Percentiles rank a stretch among this genome's conserved stretches.
These are phyloP conservation scores for Rhinichthys klamathensis DNA, from an alignment of 2,113 vertebrate species.

Conservation along the genomic window DNA sequence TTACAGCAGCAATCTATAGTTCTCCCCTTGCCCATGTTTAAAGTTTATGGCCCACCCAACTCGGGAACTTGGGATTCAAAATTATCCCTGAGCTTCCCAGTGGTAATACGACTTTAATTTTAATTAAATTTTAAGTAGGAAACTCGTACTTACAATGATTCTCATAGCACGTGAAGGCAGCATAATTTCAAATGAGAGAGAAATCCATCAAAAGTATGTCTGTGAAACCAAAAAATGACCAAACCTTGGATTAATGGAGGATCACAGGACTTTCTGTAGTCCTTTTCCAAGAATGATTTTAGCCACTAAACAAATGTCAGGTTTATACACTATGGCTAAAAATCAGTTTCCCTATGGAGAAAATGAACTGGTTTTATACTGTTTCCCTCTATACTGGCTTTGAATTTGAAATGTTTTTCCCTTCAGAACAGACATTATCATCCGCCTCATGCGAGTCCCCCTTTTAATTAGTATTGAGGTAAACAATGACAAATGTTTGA, in stretches of 20 bases:
- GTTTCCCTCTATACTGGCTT: background rate
- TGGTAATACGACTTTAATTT: too few relatives aligned
- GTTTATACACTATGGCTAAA: background rate
- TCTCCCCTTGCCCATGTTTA: too few relatives aligned
- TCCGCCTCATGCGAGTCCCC: background rate
- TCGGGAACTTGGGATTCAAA: too few relatives aligned
- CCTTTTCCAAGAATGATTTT: background rate
- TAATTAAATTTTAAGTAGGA: too few relatives aligned
- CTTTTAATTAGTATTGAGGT: conserved; percentile 1
- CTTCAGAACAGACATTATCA: background rate
- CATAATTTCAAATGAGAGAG: background rate
- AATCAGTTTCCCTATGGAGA: background rate
- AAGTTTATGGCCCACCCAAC: too few relatives aligned
- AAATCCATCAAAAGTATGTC: background rate
- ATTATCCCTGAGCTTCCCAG: too few relatives aligned
- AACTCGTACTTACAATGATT: too few relatives aligned
- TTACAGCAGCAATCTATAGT: too few relatives aligned
- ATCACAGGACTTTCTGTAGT: background rate
- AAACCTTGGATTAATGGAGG: background rate
- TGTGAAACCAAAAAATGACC: background rate
- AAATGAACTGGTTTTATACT: background rate
- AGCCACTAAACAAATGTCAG: background rate
- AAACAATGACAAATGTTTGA: background rate
- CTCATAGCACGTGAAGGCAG: too few relatives aligned
- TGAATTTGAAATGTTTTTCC: background rate